phyloP scores from a whole-genome alignment of 2,113 vertebrate species.

The Carassius auratus region DNA sequence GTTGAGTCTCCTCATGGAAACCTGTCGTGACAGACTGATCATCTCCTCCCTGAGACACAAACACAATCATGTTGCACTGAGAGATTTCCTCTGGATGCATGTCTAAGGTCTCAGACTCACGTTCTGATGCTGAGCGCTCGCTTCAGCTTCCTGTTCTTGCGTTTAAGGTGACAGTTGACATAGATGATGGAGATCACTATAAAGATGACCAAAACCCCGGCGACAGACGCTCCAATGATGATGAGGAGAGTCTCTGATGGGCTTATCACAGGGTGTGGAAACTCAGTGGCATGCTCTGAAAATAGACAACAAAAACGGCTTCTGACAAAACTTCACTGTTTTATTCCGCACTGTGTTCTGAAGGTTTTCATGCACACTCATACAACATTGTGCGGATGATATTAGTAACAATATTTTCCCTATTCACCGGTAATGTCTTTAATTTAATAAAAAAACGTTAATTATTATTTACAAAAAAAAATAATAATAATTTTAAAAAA shows the following conservation, averaged over 20 bases:
- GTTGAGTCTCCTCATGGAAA: constrained; percentile 86
- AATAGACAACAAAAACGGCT: neutral
- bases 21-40: constrained; percentile 82
- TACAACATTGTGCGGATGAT: too few species aligned
- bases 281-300: neutral
- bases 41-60: constrained; percentile 81
- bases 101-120: constrained; percentile 70
- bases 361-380: too few species aligned
- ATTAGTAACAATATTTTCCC: too few species aligned
- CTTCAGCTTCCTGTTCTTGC: constrained; percentile 81
- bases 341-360: too few species aligned
- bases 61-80: neutral
- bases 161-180: constrained; percentile 81
- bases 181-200: constrained; percentile 79
- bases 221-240: constrained; percentile 78
- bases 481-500: too few species aligned
- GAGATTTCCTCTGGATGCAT: neutral
- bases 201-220: constrained; percentile 76
- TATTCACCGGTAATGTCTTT: too few species aligned
- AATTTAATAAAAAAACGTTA: too few species aligned
- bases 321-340: too few species aligned
- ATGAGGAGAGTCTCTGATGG: constrained; percentile 74
- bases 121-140: constrained; percentile 81
- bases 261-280: neutral
- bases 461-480: too few species aligned